Evolutionary conservation across 2,113 vertebrate genomes (phyloP).

Genomic region (Hirundichthys speculiger): DNA sequence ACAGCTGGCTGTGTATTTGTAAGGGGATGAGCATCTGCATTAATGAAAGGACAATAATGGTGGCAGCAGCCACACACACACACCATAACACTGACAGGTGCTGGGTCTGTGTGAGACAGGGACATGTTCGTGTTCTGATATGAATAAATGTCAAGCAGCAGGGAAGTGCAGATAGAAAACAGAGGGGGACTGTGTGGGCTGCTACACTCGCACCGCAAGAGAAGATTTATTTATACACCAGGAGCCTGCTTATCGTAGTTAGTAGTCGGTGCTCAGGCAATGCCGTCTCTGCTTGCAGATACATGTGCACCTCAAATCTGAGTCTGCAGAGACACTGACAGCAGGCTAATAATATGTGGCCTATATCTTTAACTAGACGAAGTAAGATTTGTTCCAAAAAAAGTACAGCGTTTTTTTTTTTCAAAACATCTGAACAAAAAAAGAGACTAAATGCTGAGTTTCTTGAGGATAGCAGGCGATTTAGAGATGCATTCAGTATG

Average conservation of each 20-base stretch:
- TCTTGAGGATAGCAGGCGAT: background rate
- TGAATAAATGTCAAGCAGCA: slow-evolving; percentile 51
- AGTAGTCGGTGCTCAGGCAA: slow-evolving; percentile 39
- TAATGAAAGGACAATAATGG: background rate
- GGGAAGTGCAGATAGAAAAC: slow-evolving; percentile 38
- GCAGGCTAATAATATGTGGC: slow-evolving; percentile 48
- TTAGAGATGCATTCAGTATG: background rate
- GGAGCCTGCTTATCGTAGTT: slow-evolving; percentile 43
- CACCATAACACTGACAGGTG: background rate
- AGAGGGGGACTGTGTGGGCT: slow-evolving; percentile 57
- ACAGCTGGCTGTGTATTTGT: slow-evolving; percentile 18
- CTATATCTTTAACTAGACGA: slow-evolving; percentile 37
- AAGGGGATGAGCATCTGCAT: slow-evolving; percentile 15
- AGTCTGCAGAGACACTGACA: slow-evolving; percentile 42
- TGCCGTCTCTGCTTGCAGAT: slow-evolving; percentile 36
- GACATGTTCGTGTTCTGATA: slow-evolving; percentile 21
- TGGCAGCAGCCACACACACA: slow-evolving; percentile 10
- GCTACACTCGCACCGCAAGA: slow-evolving; percentile 46
- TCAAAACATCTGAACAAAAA: background rate
- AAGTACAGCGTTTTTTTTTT: too few species aligned
- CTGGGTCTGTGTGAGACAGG: slow-evolving; percentile 4
- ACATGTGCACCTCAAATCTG: background rate
- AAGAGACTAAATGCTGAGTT: background rate
- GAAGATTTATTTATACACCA: slow-evolving; percentile 68
- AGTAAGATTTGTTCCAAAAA: slow-evolving; percentile 44